Evolutionary conservation across 2,888 invertebrate genomes (phyloP).

Genomic region (Acleris cristana): DNA sequence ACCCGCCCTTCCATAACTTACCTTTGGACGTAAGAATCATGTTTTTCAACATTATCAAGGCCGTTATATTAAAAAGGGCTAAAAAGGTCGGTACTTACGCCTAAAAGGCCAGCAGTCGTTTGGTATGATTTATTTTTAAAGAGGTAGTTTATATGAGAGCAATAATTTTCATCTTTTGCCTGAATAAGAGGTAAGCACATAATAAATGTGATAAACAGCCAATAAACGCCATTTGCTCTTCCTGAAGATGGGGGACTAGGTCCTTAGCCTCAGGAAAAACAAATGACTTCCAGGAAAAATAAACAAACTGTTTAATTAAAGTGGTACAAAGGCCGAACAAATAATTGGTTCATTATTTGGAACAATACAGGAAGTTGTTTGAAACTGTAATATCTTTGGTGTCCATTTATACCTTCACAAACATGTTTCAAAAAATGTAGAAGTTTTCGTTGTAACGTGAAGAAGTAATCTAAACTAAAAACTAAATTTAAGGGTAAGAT

Average conservation of each 20-base stretch:
- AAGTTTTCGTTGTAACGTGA: too few species aligned
- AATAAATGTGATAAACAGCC: conserved; percentile 33
- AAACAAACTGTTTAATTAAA: too few species aligned
- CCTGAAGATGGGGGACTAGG: not conserved
- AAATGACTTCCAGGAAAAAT: not conserved
- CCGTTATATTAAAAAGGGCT: conserved; percentile 25
- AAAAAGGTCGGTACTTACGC: conserved; percentile 30
- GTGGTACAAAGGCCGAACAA: too few species aligned
- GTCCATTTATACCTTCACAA: too few species aligned
- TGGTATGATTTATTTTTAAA: conserved; percentile 30
- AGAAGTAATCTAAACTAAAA: too few species aligned
- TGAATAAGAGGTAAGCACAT: conserved; percentile 20
- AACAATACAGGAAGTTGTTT: too few species aligned
- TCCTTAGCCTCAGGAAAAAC: not conserved
- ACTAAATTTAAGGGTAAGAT: too few species aligned
- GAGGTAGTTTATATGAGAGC: conserved; percentile 31
- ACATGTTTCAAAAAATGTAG: too few species aligned
- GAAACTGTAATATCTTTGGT: too few species aligned
- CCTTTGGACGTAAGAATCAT: not conserved
- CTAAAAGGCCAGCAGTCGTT: conserved; percentile 28
- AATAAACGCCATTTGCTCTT: conserved; percentile 19
- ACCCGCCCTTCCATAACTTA: not conserved
- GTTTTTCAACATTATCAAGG: conserved; percentile 22
- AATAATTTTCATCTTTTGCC: conserved; percentile 27
- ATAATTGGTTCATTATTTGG: too few species aligned